These are phyloP conservation scores for Dione vanillae DNA, from an alignment of 2,888 invertebrate genomes.

Conservation along the genomic window DNA sequence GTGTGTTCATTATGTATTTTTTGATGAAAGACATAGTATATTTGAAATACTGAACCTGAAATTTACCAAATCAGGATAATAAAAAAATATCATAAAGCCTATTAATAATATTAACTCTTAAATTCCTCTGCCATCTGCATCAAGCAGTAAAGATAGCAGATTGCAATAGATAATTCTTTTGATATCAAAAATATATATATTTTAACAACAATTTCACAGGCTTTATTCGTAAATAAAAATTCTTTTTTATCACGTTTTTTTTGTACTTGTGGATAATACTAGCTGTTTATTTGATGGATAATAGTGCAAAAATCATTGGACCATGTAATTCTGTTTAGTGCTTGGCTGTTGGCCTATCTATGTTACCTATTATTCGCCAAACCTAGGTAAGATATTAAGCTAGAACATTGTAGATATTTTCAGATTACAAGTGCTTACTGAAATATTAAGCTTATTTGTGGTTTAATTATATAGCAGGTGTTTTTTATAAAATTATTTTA, in stretches of 20 bases:
- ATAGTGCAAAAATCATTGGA: slow-evolving; percentile 17
- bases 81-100: too few relatives aligned
- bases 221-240: background rate
- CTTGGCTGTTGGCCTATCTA: background rate
- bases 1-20: too few relatives aligned
- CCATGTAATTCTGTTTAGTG: slow-evolving; percentile 16
- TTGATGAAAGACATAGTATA: too few relatives aligned
- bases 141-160: too few relatives aligned
- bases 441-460: background rate
- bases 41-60: too few relatives aligned
- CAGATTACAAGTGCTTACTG: background rate
- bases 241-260: background rate
- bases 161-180: too few relatives aligned
- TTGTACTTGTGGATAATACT: background rate
- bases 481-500: too few relatives aligned
- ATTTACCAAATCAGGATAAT: too few relatives aligned
- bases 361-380: background rate
- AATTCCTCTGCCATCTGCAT: too few relatives aligned
- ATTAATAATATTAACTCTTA: too few relatives aligned
- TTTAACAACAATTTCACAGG: background rate
- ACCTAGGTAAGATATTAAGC: background rate
- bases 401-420: background rate
- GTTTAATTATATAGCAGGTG: too few relatives aligned
- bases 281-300: slow-evolving; percentile 11
- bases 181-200: too few relatives aligned